Evolutionary conservation across 2,797 vertebrate genomes (phyloP).

Genomic region (Enteromius afrohamiltoni): DNA sequence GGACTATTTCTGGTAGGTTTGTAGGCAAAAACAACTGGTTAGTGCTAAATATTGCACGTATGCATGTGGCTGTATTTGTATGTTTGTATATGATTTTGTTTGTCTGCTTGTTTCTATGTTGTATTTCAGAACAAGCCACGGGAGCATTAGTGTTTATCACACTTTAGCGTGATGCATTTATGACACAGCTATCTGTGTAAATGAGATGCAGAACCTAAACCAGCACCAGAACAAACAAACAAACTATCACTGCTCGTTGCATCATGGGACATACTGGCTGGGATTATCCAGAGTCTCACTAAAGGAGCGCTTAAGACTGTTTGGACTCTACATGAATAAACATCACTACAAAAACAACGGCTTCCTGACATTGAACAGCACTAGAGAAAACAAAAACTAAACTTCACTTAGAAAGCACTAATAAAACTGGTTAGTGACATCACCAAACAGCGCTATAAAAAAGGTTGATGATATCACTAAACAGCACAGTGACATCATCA

Average conservation of each 20-base stretch:
- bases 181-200: slow-evolving; percentile 2
- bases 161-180: not conserved
- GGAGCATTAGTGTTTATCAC: slow-evolving; percentile 6
- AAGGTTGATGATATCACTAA: too few relatives aligned
- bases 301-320: not conserved
- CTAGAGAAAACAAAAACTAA: not conserved
- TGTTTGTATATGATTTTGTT: not conserved
- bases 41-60: not conserved
- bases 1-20: not conserved
- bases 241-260: not conserved
- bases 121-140: not conserved
- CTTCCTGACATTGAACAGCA: not conserved
- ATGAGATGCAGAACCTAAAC: slow-evolving; percentile 9
- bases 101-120: not conserved
- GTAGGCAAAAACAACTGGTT: not conserved
- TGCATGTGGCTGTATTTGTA: not conserved
- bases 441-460: not conserved
- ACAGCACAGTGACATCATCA: not conserved
- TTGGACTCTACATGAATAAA: not conserved
- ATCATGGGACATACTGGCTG: not conserved
- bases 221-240: not conserved
- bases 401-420: not conserved
- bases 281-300: not conserved
- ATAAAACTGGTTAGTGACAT: not conserved
- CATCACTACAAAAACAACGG: not conserved